phyloP scores from a whole-genome alignment of 2,888 invertebrate genomes.

The Imbricaverruca yamaguchii region DNA sequence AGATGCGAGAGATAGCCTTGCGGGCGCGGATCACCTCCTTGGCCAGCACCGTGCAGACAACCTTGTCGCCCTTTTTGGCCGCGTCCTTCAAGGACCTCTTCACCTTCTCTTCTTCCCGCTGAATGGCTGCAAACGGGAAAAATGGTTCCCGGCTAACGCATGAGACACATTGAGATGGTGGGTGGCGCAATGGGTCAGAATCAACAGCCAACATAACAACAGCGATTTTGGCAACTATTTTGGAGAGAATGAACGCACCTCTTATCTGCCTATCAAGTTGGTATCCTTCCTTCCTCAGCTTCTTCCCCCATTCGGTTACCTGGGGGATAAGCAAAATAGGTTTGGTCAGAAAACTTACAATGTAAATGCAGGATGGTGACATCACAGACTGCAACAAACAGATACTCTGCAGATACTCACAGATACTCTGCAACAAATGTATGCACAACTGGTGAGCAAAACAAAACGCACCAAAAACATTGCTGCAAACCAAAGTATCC shows the following conservation, averaged over 20 bases:
- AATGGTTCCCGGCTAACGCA: constrained; percentile 22
- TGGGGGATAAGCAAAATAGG: constrained; percentile 40
- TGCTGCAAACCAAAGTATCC: neutral
- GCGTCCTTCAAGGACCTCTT: constrained; percentile 89
- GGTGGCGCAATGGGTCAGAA: constrained; percentile 8
- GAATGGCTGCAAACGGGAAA: constrained; percentile 59
- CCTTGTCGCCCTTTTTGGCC: constrained; percentile 87
- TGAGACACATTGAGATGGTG: constrained; percentile 23
- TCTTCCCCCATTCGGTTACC: constrained; percentile 96
- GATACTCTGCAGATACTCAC: neutral
- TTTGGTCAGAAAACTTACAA: too few species aligned
- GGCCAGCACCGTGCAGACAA: constrained; percentile 85
- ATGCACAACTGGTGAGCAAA: neutral
- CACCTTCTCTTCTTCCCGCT: constrained; percentile 95
- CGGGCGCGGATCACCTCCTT: constrained; percentile 84
- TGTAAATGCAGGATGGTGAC: neutral
- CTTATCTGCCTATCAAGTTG: constrained; percentile 90
- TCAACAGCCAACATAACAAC: constrained; percentile 13
- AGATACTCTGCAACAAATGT: neutral
- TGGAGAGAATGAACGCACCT: constrained; percentile 47
- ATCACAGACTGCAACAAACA: neutral
- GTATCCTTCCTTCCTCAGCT: constrained; percentile 86
- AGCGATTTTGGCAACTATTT: neutral
- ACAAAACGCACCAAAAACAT: neutral
- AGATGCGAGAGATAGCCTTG: constrained; percentile 81